Conservation (phyloP, 2,113 vertebrate species). For the Tamias sibiricus region DNA sequence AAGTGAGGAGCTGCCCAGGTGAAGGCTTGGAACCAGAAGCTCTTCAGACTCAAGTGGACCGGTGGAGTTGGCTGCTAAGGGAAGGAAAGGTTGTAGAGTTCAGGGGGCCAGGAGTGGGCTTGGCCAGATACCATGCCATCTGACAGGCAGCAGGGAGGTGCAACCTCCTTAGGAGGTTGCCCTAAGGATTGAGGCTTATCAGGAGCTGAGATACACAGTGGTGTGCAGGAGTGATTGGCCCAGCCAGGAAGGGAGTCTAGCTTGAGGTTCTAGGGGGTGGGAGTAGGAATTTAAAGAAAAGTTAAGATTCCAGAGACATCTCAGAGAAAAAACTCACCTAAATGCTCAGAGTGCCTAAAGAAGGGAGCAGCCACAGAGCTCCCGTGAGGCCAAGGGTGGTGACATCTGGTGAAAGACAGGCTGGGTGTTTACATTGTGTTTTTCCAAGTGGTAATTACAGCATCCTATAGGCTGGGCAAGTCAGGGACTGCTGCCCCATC, state of each 20-base stretch:
- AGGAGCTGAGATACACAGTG: background rate
- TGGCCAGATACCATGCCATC: background rate
- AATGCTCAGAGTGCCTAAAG: background rate
- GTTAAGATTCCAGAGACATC: background rate
- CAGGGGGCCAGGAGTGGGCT: background rate
- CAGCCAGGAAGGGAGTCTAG: background rate
- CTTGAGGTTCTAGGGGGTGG: background rate
- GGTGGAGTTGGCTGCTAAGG: background rate
- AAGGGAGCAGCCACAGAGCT: background rate
- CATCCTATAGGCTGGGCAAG: background rate
- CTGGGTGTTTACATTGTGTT: background rate
- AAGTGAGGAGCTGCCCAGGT: background rate
- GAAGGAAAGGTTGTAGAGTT: background rate
- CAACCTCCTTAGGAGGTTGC: too few species aligned
- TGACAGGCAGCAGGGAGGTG: background rate
- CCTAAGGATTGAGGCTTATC: background rate
- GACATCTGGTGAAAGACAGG: background rate
- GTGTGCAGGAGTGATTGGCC: background rate
- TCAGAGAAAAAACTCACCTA: background rate
- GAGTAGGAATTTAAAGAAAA: background rate
- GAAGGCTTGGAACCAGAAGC: background rate
- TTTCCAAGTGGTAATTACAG: background rate
- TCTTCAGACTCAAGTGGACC: background rate
- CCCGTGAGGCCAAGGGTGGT: background rate
- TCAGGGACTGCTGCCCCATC: background rate